A percentile compares a stretch with the other conserved stretches of the same genome.
Evolutionary conservation across 2,797 vertebrate genomes (phyloP).

Genomic region (Melopsittacus undulatus): DNA sequence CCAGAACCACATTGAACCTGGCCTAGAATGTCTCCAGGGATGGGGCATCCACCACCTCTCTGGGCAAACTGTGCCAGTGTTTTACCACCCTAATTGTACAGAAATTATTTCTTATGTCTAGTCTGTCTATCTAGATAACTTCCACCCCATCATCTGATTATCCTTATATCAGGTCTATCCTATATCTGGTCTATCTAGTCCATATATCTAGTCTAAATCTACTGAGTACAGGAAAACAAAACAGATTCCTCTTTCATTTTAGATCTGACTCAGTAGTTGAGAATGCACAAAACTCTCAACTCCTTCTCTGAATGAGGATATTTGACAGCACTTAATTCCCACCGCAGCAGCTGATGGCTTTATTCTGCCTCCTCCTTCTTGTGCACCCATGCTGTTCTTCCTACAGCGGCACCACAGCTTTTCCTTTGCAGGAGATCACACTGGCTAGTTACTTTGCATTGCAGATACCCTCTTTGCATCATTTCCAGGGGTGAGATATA

Average conservation of each 20-base stretch:
- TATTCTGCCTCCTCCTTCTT: conserved; percentile 39
- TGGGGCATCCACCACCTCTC: not conserved
- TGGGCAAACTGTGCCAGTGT: not conserved
- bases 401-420: not conserved
- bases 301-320: conserved; percentile 3
- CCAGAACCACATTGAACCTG: not conserved
- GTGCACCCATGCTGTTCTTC: conserved; percentile 26
- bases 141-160: not conserved
- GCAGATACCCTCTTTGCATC: conserved; percentile 42
- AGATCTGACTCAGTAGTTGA: not conserved
- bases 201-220: not conserved
- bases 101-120: not conserved
- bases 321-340: conserved; percentile 61
- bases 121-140: not conserved
- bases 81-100: not conserved
- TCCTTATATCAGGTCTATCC: not conserved
- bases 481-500: conserved; percentile 42
- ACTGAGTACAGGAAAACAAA: not conserved
- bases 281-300: not conserved
- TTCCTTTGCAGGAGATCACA: conserved; percentile 50
- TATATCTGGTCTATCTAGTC: too few species aligned
- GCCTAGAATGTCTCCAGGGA: not conserved
- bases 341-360: conserved; percentile 62
- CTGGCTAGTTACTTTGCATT: conserved; percentile 22
- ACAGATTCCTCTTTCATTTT: not conserved